These are phyloP conservation scores for Apamea anceps DNA, from an alignment of 2,888 invertebrate species.

Conservation along the genomic window DNA sequence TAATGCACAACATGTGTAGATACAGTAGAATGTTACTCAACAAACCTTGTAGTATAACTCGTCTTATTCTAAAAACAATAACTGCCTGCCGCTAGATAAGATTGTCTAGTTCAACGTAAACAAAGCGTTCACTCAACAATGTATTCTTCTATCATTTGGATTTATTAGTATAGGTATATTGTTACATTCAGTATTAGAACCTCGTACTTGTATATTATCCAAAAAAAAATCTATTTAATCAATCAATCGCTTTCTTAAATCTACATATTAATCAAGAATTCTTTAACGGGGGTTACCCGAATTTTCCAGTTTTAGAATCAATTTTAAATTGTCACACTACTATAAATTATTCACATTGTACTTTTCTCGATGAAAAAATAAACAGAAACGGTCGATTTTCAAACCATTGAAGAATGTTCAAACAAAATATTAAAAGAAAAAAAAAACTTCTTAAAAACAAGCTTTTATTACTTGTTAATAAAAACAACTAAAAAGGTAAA, in stretches of 20 bases:
- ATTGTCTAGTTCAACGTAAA: constrained; percentile 30
- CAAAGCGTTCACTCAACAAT: constrained; percentile 16
- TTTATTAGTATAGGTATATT: background rate
- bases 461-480: too few species aligned
- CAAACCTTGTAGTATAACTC: constrained; percentile 9
- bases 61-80: constrained; percentile 21
- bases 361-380: background rate
- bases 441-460: too few species aligned
- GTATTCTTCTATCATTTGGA: constrained; percentile 1
- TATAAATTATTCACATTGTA: background rate
- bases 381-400: background rate
- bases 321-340: background rate
- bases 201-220: background rate
- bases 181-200: background rate
- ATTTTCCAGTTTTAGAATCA: background rate
- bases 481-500: too few species aligned
- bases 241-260: background rate
- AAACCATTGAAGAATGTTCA: background rate
- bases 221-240: background rate
- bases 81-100: constrained; percentile 21
- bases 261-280: too few species aligned
- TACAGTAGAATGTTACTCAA: background rate
- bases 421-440: too few species aligned
- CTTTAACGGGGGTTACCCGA: too few species aligned
- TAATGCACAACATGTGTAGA: background rate